phyloP scores from a whole-genome alignment of 2,888 invertebrate species.

The Alsophila aescularia region DNA sequence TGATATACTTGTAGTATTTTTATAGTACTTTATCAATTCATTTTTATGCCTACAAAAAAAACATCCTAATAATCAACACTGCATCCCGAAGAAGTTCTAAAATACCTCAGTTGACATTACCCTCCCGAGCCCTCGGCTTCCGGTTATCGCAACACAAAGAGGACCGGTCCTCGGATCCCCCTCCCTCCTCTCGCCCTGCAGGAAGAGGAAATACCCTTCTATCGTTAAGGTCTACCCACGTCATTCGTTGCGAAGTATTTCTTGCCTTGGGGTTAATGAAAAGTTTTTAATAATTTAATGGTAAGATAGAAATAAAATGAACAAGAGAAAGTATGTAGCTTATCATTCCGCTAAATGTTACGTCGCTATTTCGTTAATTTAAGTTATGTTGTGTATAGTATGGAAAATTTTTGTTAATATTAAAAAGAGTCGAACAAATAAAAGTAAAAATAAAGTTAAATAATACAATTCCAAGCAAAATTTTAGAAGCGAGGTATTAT shows the following conservation, averaged over 20 bases:
- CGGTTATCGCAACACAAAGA: conserved; percentile 84
- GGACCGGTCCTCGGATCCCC: conserved; percentile 56
- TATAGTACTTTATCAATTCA: neutral
- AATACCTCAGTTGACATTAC: conserved; percentile 82
- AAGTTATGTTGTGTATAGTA: too few relatives aligned
- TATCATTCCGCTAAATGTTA: too few relatives aligned
- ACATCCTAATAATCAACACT: conserved; percentile 68
- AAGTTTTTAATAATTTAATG: conserved; percentile 35
- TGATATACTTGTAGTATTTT: too few relatives aligned
- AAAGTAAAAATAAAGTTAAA: too few relatives aligned
- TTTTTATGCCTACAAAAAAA: conserved; percentile 24
- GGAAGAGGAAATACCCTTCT: conserved; percentile 82
- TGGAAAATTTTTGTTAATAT: too few relatives aligned
- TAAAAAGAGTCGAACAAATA: too few relatives aligned
- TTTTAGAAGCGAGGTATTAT: too few relatives aligned
- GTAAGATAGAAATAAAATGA: too few relatives aligned
- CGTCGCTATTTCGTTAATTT: too few relatives aligned
- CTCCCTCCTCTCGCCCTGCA: conserved; percentile 54
- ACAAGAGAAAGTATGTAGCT: too few relatives aligned
- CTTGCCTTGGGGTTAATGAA: conserved; percentile 50
- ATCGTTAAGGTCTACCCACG: conserved; percentile 79
- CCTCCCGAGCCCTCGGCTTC: conserved; percentile 80
- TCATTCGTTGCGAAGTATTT: conserved; percentile 70
- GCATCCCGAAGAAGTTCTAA: conserved; percentile 73
- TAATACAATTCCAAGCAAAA: too few relatives aligned